Conservation (phyloP, 2,888 invertebrate genomes). For the Ptychoptera albimana region DNA sequence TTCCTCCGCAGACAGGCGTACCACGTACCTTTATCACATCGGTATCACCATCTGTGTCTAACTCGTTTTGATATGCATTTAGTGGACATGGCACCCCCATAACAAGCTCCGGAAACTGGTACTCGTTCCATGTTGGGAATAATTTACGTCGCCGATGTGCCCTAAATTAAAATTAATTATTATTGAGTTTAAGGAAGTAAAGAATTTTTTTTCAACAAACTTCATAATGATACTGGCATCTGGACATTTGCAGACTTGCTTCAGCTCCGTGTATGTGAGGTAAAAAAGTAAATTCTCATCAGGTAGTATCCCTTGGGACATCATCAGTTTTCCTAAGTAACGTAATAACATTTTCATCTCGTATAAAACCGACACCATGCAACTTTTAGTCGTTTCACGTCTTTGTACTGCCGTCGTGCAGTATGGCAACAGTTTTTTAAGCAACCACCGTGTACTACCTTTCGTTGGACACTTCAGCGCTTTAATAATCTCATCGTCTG, state of each 20-base stretch:
- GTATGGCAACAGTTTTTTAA: conserved; percentile 43
- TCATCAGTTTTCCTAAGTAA: conserved; percentile 40
- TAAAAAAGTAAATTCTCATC: conserved; percentile 47
- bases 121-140: conserved; percentile 38
- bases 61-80: conserved; percentile 7
- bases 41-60: background rate
- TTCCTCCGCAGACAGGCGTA: conserved; percentile 56
- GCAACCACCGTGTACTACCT: conserved; percentile 32
- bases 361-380: conserved; percentile 36
- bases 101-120: conserved; percentile 47
- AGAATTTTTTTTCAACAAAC: too few relatives aligned
- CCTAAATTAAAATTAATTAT: conserved; percentile 43
- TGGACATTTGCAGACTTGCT: conserved; percentile 33
- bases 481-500: conserved; percentile 32
- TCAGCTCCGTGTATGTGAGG: conserved; percentile 49
- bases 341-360: conserved; percentile 42
- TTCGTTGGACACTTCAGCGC: conserved; percentile 36
- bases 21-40: conserved; percentile 31
- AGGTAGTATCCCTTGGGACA: conserved; percentile 45
- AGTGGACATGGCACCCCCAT: conserved; percentile 30
- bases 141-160: conserved; percentile 50
- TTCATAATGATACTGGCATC: background rate
- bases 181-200: conserved; percentile 11
- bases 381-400: conserved; percentile 52
- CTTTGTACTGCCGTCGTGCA: conserved; percentile 42